Conservation (phyloP, 1,140 invertebrate genomes). For the Pentalonia nigronervosa region DNA sequence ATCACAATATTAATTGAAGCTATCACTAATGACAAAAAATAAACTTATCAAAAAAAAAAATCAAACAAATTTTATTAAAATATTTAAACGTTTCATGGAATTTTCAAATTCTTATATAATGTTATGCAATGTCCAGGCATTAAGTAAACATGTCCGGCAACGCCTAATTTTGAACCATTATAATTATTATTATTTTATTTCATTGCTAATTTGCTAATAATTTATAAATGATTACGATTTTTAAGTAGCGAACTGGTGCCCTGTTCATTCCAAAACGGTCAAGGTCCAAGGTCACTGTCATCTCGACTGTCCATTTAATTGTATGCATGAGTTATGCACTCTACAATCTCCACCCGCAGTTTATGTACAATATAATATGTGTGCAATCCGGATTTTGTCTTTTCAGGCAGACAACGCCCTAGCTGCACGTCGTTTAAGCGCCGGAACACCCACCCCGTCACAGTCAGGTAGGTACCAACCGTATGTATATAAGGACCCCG, state of each 20-base stretch:
- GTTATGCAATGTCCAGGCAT: background rate
- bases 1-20: background rate
- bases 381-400: background rate
- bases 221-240: background rate
- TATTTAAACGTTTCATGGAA: background rate
- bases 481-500: background rate
- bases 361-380: background rate
- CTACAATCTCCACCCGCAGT: background rate
- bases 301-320: background rate
- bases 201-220: background rate
- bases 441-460: background rate
- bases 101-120: background rate
- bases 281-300: background rate
- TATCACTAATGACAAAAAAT: background rate
- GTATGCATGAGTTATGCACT: background rate
- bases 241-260: background rate
- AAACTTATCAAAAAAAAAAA: background rate
- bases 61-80: background rate
- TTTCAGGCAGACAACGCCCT: background rate
- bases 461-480: background rate
- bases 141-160: background rate
- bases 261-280: background rate
- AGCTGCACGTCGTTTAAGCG: background rate
- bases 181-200: background rate
- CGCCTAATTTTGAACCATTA: background rate